Base-by-base conservation (phyloP, 2,888 invertebrate species). In the Sisyra terminalis region DNA sequence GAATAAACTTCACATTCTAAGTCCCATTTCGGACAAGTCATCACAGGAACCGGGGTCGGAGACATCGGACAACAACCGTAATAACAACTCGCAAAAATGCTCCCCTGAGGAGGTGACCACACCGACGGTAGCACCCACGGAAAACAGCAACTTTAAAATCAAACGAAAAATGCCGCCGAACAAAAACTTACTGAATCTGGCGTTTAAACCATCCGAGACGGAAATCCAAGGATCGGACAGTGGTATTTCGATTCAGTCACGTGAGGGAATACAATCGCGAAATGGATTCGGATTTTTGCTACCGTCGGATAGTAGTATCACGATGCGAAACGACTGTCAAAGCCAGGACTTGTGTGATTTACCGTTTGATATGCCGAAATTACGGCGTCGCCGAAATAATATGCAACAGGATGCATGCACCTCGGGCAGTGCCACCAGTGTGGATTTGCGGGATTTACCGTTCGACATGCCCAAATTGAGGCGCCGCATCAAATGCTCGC, bases 391-490 rank as follows among this genome's bases (percentile, higher is more conserved):
- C 53, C 71, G 78, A 53, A 63, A 76, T 45, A 71, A 73, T 15
- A 55, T 78, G 51, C 77, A 79, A 54, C 75, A 75, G 55, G 75
- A 69, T 47, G 67, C 67, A 8, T 81, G 81, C 42, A 83, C 83
- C 50, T 77, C 76, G 5, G 74, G 77, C 31, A 77, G 77, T 53
- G 75, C 76, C 34, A 78, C 78, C 7, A 78, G 78, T 10, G 81
- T 85, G 35, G 87, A 88, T 57, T 65, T 87, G 41, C 70, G 81
- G 48, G 77, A 88, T 57, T 68, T 89, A 56, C 89, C 89, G 44
- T 89, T 89, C 59, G 88, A 89, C 59, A 89, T 89, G 89, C 89
- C 89, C 24, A 89, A 89, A 63, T 64, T 89, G 45, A 70, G 85
- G 47, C 67, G 87, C 42, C 75, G 85, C 48, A 63, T 86, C 52